Evolutionary conservation across 2,797 vertebrate genomes (phyloP), one percentile per base, ranked within the genome.

Genomic region (Pangasius macronema): DNA sequence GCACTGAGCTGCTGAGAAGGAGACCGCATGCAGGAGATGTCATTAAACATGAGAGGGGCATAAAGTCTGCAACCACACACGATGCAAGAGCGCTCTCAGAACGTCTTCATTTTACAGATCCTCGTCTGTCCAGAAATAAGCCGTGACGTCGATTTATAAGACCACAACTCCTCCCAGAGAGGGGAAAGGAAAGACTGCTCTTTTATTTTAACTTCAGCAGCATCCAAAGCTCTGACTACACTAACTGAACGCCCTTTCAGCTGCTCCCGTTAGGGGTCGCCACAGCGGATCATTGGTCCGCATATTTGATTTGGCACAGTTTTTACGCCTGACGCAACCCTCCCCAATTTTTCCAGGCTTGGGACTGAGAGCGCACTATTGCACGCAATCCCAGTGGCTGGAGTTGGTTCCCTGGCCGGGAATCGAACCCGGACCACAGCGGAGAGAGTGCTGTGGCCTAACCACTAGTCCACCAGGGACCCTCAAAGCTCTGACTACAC

Each of bases 41-140:
- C 61, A 82, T 89, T 67, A 77, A 86, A 87, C 84, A 84, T 91
- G 81, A 89, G 85, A 88, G 53, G 49, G 79, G 86, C 67, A 89
- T 87, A 55, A 77, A 85, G 51, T 8, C 87, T 67, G 39, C 13
- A 87, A 82, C 65, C 86, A 39, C 87, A 91, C 67, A 82, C 82
- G 68, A 73, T 83, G 18, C 10, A 80, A 61, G 49, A 61, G 20
- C 51, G 5, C 59, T 49, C 55, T 82, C 30, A 20, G n/a, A 46
- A 70, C 5, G 51, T 11, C 80, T 68, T 83, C 73, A 18, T 22
- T 87, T 76, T 72, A 51, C 39, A 73, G 51, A 82, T 30, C 61
- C 49, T 76, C 36, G 7, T 1, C 7, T 76, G 8, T 59, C 51
- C 86, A 82, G 59, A 18, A 39, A 87, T 63, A 30, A 70, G 59